These are phyloP conservation scores for Pollenia amentaria DNA, from an alignment of 2,888 invertebrate species.

Conservation along the genomic window DNA sequence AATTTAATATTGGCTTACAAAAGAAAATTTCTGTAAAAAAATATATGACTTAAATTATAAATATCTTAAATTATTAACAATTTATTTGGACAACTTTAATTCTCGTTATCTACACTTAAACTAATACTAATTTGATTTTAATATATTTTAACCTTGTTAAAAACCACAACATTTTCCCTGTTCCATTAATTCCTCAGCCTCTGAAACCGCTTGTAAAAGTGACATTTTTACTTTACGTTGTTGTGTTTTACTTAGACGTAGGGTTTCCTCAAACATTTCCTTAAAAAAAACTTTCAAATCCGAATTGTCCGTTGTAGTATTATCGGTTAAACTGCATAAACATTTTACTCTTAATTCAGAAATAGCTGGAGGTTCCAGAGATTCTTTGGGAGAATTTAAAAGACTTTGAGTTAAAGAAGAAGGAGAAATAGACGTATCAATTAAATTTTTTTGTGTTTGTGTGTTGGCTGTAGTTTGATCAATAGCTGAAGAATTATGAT, in stretches of 20 bases:
- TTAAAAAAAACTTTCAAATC: conserved; percentile 70
- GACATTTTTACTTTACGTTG: conserved; percentile 73
- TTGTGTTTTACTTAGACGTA: conserved; percentile 55
- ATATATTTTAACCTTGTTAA: not conserved
- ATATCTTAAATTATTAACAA: conserved; percentile 32
- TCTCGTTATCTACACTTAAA: too few species aligned
- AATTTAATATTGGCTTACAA: too few species aligned
- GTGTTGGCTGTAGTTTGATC: not conserved
- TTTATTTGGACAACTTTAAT: not conserved
- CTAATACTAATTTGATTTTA: not conserved
- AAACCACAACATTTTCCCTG: conserved; percentile 70
- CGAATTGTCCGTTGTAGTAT: not conserved
- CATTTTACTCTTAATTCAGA: conserved; percentile 70
- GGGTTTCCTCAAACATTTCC: conserved; percentile 72
- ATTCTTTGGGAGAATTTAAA: not conserved
- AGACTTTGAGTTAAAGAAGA: not conserved
- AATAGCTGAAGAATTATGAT: not conserved
- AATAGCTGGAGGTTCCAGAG: not conserved
- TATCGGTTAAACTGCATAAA: conserved; percentile 65
- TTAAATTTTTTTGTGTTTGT: not conserved
- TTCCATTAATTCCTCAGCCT: conserved; percentile 72
- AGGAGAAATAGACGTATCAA: not conserved
- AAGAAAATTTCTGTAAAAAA: too few species aligned
- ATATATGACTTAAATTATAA: too few species aligned
- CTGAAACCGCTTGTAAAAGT: conserved; percentile 71